Evolutionary conservation across 2,888 invertebrate genomes (phyloP).

Genomic region (Ferrisia virgata): DNA sequence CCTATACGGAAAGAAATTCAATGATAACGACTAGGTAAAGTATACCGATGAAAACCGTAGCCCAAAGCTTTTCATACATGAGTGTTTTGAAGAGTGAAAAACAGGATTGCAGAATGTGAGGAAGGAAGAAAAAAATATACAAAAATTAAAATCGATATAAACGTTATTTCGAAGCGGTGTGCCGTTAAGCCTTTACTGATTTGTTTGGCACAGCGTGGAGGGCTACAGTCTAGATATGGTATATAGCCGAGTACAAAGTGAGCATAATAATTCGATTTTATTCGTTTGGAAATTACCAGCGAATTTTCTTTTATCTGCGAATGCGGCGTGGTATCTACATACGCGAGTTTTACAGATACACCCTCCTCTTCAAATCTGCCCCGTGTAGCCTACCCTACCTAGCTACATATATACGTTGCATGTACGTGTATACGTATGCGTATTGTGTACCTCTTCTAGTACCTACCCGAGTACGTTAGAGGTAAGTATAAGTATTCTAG

Average conservation of each 20-base stretch:
- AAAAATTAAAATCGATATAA: constrained; percentile 17
- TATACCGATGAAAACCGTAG: neutral
- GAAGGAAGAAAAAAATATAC: constrained; percentile 2
- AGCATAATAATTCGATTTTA: constrained; percentile 24
- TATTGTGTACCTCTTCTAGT: too few relatives aligned
- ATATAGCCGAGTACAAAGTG: neutral
- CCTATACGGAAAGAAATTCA: neutral
- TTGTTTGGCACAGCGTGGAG: neutral
- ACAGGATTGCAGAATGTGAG: neutral
- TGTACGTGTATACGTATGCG: too few relatives aligned
- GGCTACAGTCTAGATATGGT: neutral
- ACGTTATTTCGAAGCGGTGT: neutral
- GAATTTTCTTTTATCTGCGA: constrained; percentile 24
- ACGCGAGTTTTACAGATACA: neutral
- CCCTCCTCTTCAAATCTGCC: too few relatives aligned
- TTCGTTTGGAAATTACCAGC: constrained; percentile 29
- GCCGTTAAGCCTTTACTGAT: neutral
- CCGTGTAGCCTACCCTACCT: too few relatives aligned
- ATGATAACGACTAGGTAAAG: neutral
- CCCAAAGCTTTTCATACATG: neutral
- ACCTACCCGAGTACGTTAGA: too few relatives aligned
- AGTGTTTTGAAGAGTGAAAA: neutral
- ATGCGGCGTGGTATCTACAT: neutral
- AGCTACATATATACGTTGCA: too few relatives aligned
- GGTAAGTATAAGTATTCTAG: too few relatives aligned